Evolutionary conservation across 2,113 vertebrate species (phyloP).

Genomic region (Onychostoma macrolepis): DNA sequence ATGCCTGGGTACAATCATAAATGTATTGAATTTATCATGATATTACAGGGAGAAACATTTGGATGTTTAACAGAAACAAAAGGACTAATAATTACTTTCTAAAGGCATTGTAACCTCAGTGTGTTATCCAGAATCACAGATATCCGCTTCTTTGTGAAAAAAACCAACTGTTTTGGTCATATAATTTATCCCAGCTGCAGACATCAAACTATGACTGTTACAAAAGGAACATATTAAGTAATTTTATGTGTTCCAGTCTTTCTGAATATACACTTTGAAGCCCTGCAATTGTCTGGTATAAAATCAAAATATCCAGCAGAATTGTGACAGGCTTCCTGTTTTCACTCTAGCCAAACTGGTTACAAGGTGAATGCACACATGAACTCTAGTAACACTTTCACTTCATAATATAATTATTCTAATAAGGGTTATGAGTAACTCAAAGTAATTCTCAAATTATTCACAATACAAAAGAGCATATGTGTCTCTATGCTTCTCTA

Average conservation of each 20-base stretch:
- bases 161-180: not conserved
- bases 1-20: not conserved
- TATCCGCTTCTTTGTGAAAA: not conserved
- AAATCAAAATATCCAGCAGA: not conserved
- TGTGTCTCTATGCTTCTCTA: not conserved
- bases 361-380: not conserved
- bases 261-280: slow-evolving; percentile 10
- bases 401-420: not conserved
- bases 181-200: not conserved
- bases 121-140: not conserved
- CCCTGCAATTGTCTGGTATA: not conserved
- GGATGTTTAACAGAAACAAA: not conserved
- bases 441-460: not conserved
- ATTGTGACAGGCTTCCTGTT: slow-evolving; percentile 19
- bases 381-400: not conserved
- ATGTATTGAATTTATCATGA: not conserved
- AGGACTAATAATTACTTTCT: not conserved
- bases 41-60: not conserved
- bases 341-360: not conserved
- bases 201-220: not conserved
- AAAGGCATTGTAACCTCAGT: not conserved
- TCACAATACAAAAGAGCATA: not conserved
- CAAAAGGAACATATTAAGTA: not conserved
- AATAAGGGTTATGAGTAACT: not conserved
- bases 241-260: not conserved